A percentile compares a stretch with the other conserved stretches of the same genome.
Conservation (phyloP, 2,888 invertebrate species). For the Selenia dentaria region DNA sequence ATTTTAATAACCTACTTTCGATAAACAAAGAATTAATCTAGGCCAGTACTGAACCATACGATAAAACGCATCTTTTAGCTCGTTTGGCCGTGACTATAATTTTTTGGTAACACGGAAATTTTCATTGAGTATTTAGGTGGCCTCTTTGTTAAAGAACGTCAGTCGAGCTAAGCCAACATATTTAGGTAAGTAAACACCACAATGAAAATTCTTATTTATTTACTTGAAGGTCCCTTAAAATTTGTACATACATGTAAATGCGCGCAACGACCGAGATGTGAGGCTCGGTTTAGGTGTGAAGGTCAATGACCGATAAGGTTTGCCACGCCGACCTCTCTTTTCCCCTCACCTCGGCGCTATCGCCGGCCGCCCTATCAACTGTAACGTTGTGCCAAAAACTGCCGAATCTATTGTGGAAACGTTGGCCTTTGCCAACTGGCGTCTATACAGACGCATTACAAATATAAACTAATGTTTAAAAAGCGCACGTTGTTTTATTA, state of each 20-base stretch:
- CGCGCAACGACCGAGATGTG: slow-evolving; percentile 67
- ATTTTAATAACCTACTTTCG: slow-evolving; percentile 44
- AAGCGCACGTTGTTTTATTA: neutral
- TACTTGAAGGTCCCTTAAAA: slow-evolving; percentile 55
- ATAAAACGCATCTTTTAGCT: slow-evolving; percentile 20
- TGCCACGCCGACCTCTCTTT: slow-evolving; percentile 65
- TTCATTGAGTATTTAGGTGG: slow-evolving; percentile 19
- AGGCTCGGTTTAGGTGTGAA: slow-evolving; percentile 81
- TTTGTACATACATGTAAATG: slow-evolving; percentile 52
- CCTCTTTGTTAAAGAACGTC: slow-evolving; percentile 31
- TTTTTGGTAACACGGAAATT: slow-evolving; percentile 19
- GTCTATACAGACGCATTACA: slow-evolving; percentile 17
- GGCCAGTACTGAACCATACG: slow-evolving; percentile 24
- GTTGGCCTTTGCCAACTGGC: slow-evolving; percentile 17
- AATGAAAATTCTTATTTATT: slow-evolving; percentile 38
- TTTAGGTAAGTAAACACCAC: slow-evolving; percentile 37
- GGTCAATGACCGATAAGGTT: slow-evolving; percentile 82
- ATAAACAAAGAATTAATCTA: slow-evolving; percentile 34
- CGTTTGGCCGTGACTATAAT: slow-evolving; percentile 20
- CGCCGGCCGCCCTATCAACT: slow-evolving; percentile 56
- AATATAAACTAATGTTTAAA: slow-evolving; percentile 7
- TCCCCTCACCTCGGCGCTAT: slow-evolving; percentile 54
- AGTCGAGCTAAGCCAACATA: slow-evolving; percentile 30
- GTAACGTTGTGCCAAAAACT: slow-evolving; percentile 48
- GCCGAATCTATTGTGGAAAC: slow-evolving; percentile 29